Base-by-base conservation (phyloP, 2,113 vertebrate species). In the Tauraco erythrolophus region DNA sequence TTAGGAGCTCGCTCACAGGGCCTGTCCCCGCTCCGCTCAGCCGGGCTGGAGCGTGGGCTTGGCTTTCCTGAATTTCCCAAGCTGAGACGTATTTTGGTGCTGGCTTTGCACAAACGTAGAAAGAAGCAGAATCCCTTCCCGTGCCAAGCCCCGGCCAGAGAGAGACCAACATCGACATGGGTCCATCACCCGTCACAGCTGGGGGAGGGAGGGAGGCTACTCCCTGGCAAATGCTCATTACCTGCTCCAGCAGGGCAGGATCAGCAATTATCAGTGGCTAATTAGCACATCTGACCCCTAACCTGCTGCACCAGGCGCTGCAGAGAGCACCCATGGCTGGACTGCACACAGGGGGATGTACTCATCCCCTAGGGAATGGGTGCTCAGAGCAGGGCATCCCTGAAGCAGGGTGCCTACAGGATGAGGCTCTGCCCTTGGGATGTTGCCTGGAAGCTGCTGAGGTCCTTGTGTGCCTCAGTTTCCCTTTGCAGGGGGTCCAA, bases 1-100 rank as follows among this genome's bases (percentile, higher is more conserved):
- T 66, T 62, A 3, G 7, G 76, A 21, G 31, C 13, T 37, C 7
- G 1, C 33, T n/a, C 1, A 0, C 3, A 10, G 66, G 48, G 14
- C 80, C 58, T 86, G 25, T 46, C 68, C 78, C 0, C 0, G 25
- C 39, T 68, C 68, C 2, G 15, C 60, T 57, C 6, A 0, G 61
- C 41, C 10, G 1, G 37, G 66, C 57, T 74, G 46, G 66, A 53
- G 23, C 1, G 0, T 3, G 57, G 43, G 48, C 19, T 68, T 39
- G 62, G 7, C 28, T 64, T 41, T 30, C 43, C 16, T 54, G 22
- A 43, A 35, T 76, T 84, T 60, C 50, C 30, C 72, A n/a, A 23
- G 22, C 21, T 31, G 62, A 41, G 35, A 3, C 2, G 3, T 27
- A 3, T 54, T 89, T 71, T 72, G 33, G 46, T 39, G 58, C 43